Evolutionary conservation across 1,140 invertebrate species (phyloP).

Genomic region (Phymorhynchus buccinoides): DNA sequence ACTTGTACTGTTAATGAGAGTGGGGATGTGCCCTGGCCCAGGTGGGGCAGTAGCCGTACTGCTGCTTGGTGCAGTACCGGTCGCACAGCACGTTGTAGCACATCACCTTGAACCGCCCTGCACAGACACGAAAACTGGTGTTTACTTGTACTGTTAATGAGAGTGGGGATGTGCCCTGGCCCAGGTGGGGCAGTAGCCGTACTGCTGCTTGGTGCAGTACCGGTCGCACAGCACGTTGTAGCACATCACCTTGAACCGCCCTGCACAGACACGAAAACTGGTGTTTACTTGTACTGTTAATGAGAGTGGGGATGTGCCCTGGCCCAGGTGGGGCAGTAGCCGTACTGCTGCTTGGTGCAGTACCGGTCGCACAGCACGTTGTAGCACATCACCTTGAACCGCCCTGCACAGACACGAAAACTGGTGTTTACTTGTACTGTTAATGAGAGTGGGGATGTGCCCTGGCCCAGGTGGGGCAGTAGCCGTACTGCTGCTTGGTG

Average conservation of each 20-base stretch:
- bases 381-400: slow-evolving; percentile 99
- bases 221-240: slow-evolving; percentile 99
- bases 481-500: slow-evolving; percentile 92
- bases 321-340: slow-evolving; percentile 97
- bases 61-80: slow-evolving; percentile 93
- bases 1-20: too few species aligned
- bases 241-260: slow-evolving; percentile 99
- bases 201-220: slow-evolving; percentile 93
- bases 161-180: too few species aligned
- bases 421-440: too few species aligned
- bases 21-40: too few species aligned
- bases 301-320: too few species aligned
- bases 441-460: too few species aligned
- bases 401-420: too few species aligned
- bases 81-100: slow-evolving; percentile 99
- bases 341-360: slow-evolving; percentile 93
- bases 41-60: slow-evolving; percentile 97
- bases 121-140: too few species aligned
- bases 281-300: too few species aligned
- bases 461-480: slow-evolving; percentile 97
- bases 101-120: slow-evolving; percentile 98
- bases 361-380: slow-evolving; percentile 99
- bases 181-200: slow-evolving; percentile 97
- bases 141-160: too few species aligned
- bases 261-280: too few species aligned